A percentile compares a stretch with the other conserved stretches of the same genome.
Evolutionary conservation across 2,888 invertebrate species (phyloP).

Genomic region (Sphaerophoria taeniata): DNA sequence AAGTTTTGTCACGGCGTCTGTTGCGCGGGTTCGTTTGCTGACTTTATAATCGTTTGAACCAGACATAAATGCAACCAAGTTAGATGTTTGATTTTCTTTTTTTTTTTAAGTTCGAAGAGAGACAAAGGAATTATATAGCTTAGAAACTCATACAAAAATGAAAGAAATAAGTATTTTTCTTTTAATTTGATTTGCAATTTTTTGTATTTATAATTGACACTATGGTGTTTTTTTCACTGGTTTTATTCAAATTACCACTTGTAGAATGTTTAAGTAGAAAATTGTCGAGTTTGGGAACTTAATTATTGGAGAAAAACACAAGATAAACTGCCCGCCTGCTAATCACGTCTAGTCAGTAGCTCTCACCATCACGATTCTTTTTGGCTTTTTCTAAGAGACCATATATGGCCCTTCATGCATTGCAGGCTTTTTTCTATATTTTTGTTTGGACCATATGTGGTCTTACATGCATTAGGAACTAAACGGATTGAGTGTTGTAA

Average conservation of each 20-base stretch:
- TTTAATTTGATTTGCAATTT: not conserved
- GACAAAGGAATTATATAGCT: constrained; percentile 1
- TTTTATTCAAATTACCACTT: not conserved
- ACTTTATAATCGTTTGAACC: not conserved
- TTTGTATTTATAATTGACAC: not conserved
- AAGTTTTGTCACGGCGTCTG: not conserved
- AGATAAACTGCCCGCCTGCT: not conserved
- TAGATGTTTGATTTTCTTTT: not conserved
- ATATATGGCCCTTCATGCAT: too few species aligned
- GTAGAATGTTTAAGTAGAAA: too few species aligned
- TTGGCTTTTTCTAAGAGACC: too few species aligned
- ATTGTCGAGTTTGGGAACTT: too few species aligned
- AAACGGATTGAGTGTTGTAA: too few species aligned
- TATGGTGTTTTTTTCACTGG: not conserved
- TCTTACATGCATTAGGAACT: too few species aligned
- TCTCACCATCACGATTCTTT: constrained; percentile 1
- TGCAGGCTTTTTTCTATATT: too few species aligned
- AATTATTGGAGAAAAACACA: not conserved
- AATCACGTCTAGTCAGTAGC: not conserved
- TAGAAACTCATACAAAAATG: not conserved
- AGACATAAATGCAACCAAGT: too few species aligned
- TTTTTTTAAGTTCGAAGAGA: not conserved
- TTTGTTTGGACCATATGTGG: too few species aligned
- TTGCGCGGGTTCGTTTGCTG: not conserved
- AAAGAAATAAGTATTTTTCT: not conserved